Percentiles rank a stretch among this genome's conserved stretches.
phyloP scores from a whole-genome alignment of 2,797 vertebrate species.

The Lacerta viridis region DNA sequence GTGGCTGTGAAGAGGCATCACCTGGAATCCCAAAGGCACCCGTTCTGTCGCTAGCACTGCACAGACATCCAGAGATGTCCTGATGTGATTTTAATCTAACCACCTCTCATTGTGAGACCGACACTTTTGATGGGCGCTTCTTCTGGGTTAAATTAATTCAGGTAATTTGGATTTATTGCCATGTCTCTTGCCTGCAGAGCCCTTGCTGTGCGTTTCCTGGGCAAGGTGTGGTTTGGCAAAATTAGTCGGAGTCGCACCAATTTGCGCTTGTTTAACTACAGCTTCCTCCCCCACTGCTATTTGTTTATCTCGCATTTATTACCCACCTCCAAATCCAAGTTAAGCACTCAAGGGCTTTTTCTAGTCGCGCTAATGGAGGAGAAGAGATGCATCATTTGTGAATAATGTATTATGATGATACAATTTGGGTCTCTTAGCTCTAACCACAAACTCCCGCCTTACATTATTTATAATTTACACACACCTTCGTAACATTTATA shows the following conservation, averaged over 20 bases:
- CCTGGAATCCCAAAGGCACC: not conserved
- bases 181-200: conserved; percentile 57
- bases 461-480: conserved; percentile 99
- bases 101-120: not conserved
- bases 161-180: conserved; percentile 46
- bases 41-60: not conserved
- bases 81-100: conserved; percentile 35
- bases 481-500: conserved; percentile 97
- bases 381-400: conserved; percentile 98
- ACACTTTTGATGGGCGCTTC: conserved; percentile 18
- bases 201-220: conserved; percentile 18
- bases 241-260: conserved; percentile 77
- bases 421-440: conserved; percentile 90
- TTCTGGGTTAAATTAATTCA: not conserved
- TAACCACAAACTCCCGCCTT: conserved; percentile 92
- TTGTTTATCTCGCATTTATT: conserved; percentile 86
- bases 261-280: conserved; percentile 86
- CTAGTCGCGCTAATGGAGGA: conserved; percentile 90
- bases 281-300: conserved; percentile 82
- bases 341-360: conserved; percentile 91
- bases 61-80: not conserved
- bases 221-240: conserved; percentile 58
- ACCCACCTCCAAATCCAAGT: conserved; percentile 86
- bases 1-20: too few relatives aligned
- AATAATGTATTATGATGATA: conserved; percentile 99